Evolutionary conservation across 2,888 invertebrate genomes (phyloP).

Genomic region (Torymus texanus): DNA sequence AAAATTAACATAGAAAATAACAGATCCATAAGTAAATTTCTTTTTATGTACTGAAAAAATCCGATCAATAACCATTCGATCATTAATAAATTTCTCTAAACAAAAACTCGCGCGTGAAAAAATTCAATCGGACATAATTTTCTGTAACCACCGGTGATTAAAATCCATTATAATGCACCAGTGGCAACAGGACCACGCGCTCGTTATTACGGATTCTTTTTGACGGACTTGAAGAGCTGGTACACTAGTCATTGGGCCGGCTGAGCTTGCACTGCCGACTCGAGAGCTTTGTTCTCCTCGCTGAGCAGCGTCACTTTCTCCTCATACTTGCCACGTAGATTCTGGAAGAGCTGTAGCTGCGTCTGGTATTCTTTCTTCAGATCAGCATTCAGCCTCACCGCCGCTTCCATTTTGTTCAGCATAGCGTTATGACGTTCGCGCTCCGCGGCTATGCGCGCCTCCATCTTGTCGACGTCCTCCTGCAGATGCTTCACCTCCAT

Average conservation of each 20-base stretch:
- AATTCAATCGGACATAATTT: no score
- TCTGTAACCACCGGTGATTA: not conserved
- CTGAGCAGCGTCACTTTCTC: constrained; percentile 79
- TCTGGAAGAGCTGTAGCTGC: constrained; percentile 84
- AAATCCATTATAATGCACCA: not conserved
- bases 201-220: constrained; percentile 40
- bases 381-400: constrained; percentile 84
- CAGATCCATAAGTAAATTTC: no score
- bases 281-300: constrained; percentile 75
- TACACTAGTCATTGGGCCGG: constrained; percentile 56
- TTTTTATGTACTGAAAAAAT: no score
- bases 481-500: constrained; percentile 87
- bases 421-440: constrained; percentile 83
- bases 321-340: constrained; percentile 82
- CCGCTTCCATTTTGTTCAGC: constrained; percentile 83
- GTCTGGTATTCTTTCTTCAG: constrained; percentile 87
- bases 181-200: no score
- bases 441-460: constrained; percentile 83
- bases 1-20: no score
- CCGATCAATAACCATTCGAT: no score
- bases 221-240: constrained; percentile 46
- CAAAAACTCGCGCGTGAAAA: not conserved
- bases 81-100: no score
- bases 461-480: constrained; percentile 83
- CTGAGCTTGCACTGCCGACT: constrained; percentile 58